Evolutionary conservation across 2,797 vertebrate genomes (phyloP).

Genomic region (Hylomyscus alleni): DNA sequence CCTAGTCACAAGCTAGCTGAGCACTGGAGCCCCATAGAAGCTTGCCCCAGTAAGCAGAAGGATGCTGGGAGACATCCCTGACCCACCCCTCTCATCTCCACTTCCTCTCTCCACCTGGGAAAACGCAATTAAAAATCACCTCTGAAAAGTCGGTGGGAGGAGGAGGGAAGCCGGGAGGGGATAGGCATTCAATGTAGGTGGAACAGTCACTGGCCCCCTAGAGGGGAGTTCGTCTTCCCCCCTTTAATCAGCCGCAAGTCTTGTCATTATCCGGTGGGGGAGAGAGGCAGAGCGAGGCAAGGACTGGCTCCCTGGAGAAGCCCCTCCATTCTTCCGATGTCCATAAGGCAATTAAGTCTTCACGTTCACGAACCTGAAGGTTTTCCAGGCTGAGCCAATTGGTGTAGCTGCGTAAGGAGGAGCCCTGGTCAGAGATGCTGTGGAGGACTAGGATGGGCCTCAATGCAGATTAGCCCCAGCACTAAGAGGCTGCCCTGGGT

Average conservation of each 20-base stretch:
- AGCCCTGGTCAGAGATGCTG: background rate
- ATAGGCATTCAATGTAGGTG: conserved; percentile 60
- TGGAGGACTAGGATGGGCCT: background rate
- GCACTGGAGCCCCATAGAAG: background rate
- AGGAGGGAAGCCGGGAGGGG: background rate
- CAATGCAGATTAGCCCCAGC: background rate
- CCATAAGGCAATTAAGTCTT: conserved; percentile 89
- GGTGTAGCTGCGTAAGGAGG: conserved; percentile 84
- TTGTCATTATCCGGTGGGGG: conserved; percentile 85
- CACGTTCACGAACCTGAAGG: conserved; percentile 84
- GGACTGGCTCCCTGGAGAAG: conserved; percentile 86
- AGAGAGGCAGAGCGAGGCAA: background rate
- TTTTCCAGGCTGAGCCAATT: conserved; percentile 85
- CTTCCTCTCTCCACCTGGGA: conserved; percentile 47
- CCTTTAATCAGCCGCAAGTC: conserved; percentile 86
- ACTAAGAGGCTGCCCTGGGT: too few species aligned
- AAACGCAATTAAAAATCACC: conserved; percentile 64
- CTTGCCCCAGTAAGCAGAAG: background rate
- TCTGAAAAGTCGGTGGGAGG: conserved; percentile 51
- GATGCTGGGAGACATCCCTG: background rate
- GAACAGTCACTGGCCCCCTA: conserved; percentile 83
- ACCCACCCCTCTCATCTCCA: background rate
- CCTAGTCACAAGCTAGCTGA: background rate
- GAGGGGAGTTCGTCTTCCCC: conserved; percentile 84
- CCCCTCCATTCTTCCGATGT: conserved; percentile 85